Evolutionary conservation across 2,113 vertebrate species (phyloP).

Genomic region (Oenanthe melanoleuca): DNA sequence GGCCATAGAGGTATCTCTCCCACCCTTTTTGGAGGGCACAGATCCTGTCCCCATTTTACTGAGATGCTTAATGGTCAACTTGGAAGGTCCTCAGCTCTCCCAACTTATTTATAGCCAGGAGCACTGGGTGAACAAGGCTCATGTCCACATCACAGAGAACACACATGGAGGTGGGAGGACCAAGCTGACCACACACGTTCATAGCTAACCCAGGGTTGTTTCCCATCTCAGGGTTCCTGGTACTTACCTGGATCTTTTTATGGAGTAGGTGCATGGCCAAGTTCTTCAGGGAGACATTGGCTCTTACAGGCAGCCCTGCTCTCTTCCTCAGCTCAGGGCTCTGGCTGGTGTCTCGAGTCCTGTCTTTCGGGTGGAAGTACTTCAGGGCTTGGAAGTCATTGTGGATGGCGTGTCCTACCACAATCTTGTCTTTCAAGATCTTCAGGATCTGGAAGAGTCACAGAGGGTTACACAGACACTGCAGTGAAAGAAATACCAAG

Average conservation of each 20-base stretch:
- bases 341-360: constrained; percentile 85
- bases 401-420: constrained; percentile 89
- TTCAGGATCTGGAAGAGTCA: constrained; percentile 78
- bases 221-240: not conserved
- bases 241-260: constrained; percentile 89
- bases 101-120: not conserved
- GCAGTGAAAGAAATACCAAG: not conserved
- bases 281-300: constrained; percentile 80
- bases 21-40: not conserved
- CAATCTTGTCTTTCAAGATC: constrained; percentile 87
- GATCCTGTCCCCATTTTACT: not conserved
- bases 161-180: not conserved
- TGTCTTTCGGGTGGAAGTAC: constrained; percentile 78
- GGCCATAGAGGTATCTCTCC: not conserved
- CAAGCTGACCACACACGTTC: not conserved
- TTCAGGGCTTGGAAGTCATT: constrained; percentile 89
- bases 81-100: not conserved
- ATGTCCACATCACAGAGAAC: not conserved
- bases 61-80: not conserved
- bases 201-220: not conserved
- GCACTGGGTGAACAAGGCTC: not conserved
- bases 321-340: constrained; percentile 73
- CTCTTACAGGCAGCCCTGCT: constrained; percentile 53
- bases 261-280: constrained; percentile 82
- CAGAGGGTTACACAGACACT: not conserved